Conservation (phyloP, 2,113 vertebrate species). For the Oceanites oceanicus region DNA sequence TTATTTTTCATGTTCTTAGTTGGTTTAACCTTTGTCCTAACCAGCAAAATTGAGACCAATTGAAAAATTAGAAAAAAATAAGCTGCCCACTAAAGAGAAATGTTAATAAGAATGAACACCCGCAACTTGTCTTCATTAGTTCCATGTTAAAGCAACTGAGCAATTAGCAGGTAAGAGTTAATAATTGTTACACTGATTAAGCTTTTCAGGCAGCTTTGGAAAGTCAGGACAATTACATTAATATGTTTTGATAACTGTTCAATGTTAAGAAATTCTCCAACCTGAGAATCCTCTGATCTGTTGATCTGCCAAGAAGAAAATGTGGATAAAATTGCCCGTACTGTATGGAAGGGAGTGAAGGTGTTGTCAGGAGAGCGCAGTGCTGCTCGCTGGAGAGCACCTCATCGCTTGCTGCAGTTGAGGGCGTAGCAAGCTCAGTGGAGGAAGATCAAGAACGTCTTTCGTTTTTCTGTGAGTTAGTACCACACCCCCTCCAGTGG, state of each 20-base stretch:
- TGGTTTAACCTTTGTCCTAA: background rate
- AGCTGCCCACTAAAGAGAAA: background rate
- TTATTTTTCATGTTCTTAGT: background rate
- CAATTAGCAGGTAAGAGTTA: background rate
- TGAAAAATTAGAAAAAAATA: background rate
- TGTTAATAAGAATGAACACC: background rate
- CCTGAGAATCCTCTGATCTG: background rate
- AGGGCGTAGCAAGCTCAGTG: no score
- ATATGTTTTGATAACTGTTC: background rate
- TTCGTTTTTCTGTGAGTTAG: background rate
- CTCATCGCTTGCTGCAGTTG: rapidly evolving
- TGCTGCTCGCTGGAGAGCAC: background rate
- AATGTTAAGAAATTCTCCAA: background rate
- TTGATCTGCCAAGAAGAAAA: background rate
- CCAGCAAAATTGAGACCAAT: background rate
- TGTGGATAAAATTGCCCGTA: background rate
- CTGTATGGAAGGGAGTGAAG: background rate
- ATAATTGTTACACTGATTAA: background rate
- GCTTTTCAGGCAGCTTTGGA: background rate
- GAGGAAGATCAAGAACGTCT: no score
- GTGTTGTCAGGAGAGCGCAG: background rate
- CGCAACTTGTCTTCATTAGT: background rate
- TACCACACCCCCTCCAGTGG: conserved; percentile 26
- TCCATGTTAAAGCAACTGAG: background rate
- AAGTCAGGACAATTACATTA: background rate